These are phyloP conservation scores for Acrocephalus arundinaceus DNA, from an alignment of 2,113 vertebrate species.

Conservation along the genomic window DNA sequence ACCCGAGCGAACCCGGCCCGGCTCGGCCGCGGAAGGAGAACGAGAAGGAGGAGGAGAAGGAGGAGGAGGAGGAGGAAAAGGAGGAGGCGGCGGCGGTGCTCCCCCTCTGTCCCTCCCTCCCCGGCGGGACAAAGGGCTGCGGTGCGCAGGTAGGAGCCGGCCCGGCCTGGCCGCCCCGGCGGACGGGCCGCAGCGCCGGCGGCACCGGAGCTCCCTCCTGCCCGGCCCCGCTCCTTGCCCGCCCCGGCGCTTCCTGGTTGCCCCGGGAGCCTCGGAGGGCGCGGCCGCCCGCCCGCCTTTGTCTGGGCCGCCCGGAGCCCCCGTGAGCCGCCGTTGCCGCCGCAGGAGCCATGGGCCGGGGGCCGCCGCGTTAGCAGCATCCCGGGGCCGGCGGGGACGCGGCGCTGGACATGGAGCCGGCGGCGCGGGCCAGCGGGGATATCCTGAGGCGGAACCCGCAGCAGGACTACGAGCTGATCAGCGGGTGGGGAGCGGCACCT, in stretches of 20 bases:
- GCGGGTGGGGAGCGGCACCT: conserved; percentile 96
- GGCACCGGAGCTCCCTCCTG: not conserved
- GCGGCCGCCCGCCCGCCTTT: not conserved
- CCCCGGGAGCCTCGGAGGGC: not conserved
- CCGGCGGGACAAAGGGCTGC: not conserved
- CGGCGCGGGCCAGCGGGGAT: conserved; percentile 84
- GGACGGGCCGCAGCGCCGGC: not conserved
- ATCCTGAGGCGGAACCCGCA: conserved; percentile 95
- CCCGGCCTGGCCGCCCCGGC: not conserved
- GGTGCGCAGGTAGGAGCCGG: not conserved
- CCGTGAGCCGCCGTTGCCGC: not conserved
- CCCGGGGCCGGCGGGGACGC: not conserved
- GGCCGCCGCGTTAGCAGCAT: not conserved
- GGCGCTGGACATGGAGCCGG: conserved; percentile 77
- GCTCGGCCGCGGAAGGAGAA: not conserved
- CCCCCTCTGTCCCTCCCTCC: not conserved
- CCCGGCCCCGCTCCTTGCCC: not conserved
- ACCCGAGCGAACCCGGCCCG: not conserved
- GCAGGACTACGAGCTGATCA: conserved; percentile 97
- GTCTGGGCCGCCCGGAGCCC: not conserved
- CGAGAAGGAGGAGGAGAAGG: not conserved
- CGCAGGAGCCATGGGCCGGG: conserved; percentile 22
- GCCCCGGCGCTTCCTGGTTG: not conserved
- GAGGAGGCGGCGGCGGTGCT: not conserved
- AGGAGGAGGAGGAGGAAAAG: not conserved